Evolutionary conservation across 1,140 invertebrate species (phyloP), one percentile per base, ranked within the genome.

Genomic region (Drosophila bifasciata): DNA sequence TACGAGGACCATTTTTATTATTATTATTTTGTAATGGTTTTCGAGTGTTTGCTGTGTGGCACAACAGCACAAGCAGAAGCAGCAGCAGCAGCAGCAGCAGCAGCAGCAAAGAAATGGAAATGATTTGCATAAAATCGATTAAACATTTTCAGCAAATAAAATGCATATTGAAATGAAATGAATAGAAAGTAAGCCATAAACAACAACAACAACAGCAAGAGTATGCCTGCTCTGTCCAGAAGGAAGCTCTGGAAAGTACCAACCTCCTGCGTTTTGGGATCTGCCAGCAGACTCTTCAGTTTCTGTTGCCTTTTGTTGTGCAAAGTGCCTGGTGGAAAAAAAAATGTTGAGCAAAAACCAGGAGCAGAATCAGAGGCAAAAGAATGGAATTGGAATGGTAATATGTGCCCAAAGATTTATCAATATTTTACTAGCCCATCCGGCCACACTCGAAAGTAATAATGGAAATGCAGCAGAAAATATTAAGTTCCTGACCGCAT

Each of bases 1-100:
- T 23, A 66, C 41, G 50, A 68, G 76, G 59, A 52, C 67, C 50
- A 60, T 73, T 83, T 76, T 83, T 83, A 79, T 73, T 85, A 80
- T 80, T 86, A 85, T 81, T 86, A 86, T 88, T 85, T 86, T 85
- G 81, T 85, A 86, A 86, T 85, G 83, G 81, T 76, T 81, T 83
- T 81, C 63, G 64, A 86, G 81, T 85, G 81, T 78, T 81, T 81
- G 73, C 80, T 70, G 56, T 70, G 56, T 56, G 19, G 45, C 50
- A 28, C 44, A 56, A 51, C 28, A 53, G 36, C 52, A 16, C 17
- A 4, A 52, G 60, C 16, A 32, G 6, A 19, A 44, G 56, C 23
- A 67, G 11, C 25, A 9, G 21, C 44, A 56, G 45, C 28, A 53
- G 36, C 7, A 21, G 39, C 52, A 16, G 25, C 5, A 52, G 61